These are phyloP conservation scores for Hypocryptadius cinnamomeus DNA, from an alignment of 2,113 vertebrate genomes.

Conservation along the genomic window DNA sequence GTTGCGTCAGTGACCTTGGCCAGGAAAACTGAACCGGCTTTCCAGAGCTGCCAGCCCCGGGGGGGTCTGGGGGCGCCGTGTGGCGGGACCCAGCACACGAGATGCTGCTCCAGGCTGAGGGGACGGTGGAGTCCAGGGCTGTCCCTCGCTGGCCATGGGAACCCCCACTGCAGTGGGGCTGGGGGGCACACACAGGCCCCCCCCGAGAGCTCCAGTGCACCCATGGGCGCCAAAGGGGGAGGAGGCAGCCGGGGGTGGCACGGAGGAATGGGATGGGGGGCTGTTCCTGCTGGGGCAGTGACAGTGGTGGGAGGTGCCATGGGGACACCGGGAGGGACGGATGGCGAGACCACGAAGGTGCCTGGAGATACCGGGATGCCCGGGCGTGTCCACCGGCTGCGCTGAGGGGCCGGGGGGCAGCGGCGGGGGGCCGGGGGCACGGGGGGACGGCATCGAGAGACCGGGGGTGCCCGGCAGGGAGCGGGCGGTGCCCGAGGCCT, in stretches of 20 bases:
- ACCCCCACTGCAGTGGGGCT: not conserved
- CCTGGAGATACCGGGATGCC: not conserved
- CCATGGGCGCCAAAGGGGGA: not conserved
- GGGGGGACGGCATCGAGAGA: not conserved
- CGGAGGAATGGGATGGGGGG: not conserved
- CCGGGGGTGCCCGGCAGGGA: not conserved
- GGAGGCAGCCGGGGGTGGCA: not conserved
- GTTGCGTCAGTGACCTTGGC: not conserved
- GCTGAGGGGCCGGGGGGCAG: no score
- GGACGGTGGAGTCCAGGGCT: not conserved
- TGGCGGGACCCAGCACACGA: no score
- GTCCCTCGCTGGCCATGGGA: no score
- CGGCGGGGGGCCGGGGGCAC: no score
- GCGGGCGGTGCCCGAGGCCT: not conserved
- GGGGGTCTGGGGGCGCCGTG: fast-evolving
- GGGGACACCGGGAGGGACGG: not conserved
- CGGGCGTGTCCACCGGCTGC: not conserved
- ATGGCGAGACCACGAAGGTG: not conserved
- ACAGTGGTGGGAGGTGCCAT: no score
- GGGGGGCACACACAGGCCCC: not conserved
- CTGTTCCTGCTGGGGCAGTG: not conserved
- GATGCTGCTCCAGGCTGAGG: not conserved
- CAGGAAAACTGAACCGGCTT: not conserved
- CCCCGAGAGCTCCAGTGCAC: not conserved
- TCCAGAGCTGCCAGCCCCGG: not conserved